Base-by-base conservation (phyloP, 2,888 invertebrate genomes). In the Sinohyriopsis cumingii region DNA sequence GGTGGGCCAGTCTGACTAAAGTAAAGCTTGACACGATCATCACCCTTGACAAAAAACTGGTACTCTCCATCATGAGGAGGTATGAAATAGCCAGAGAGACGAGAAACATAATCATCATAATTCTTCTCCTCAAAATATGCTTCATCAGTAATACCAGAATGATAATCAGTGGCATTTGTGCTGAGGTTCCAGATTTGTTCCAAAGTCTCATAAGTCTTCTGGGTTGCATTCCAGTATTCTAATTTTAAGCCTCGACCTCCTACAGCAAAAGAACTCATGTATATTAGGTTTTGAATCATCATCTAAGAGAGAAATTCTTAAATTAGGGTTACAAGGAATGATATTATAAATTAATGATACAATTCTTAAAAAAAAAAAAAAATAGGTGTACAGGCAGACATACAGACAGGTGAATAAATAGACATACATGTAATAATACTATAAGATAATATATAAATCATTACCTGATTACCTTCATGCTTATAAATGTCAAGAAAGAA, bases 171-270 rank as follows among this genome's bases (percentile, higher is more conserved):
- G 4, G 73, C 75, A 22, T 71, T 68, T 15, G 56, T 69, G 5
- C 67, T 67, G 25, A 82, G 59, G 12, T 67, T 54, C 22, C 63
- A 45, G 12, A 77, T 56, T 20, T 71, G 66, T 4, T 63, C 63
- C 33, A 79, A 63, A 25, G 61, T 57, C 25, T 59, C 25, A 55
- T 59, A 69, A 0, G 71, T 55, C 45, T 70, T 69, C 18, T 65
- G 45, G 12, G 75, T 76, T 5, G 59, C 66, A n/a, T 69, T 81
- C 78, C 80, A 85, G 65, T 75, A 72, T 63, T 83, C 81, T 57
- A 75, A 76, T 22, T 60, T 73, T 55, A 83, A 69, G 53, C 85
- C 85, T 62, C 85, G 70, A 71, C 80, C 80, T 20, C 84, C 84
- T 72, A 60, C 15, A 54, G 65, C 19, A 19, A 22, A 15, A 68